Conservation (phyloP, 1,140 invertebrate genomes). For the Drosophila persimilis region DNA sequence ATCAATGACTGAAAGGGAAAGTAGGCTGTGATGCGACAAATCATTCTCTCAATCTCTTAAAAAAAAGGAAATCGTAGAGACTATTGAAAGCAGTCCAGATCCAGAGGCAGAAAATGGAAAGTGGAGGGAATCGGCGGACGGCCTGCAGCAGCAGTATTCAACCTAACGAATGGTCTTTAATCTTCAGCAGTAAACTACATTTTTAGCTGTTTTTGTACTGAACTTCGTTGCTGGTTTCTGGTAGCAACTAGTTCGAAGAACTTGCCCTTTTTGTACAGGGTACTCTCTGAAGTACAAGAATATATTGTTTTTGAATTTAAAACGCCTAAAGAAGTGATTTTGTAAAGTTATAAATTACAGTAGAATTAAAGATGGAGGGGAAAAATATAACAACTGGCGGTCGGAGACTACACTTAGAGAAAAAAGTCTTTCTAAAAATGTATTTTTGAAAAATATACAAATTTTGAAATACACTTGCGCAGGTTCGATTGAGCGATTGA, state of each 20-base stretch:
- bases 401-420: too few relatives aligned
- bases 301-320: background rate
- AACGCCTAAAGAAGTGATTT: too few relatives aligned
- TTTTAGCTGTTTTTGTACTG: background rate
- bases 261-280: background rate
- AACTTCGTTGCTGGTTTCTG: constrained; percentile 1
- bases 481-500: too few relatives aligned
- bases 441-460: too few relatives aligned
- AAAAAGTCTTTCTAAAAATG: too few relatives aligned
- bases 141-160: constrained; percentile 7
- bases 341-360: too few relatives aligned
- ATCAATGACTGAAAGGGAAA: background rate
- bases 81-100: background rate
- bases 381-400: too few relatives aligned
- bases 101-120: constrained; percentile 36
- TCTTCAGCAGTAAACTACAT: constrained; percentile 37
- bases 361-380: too few relatives aligned
- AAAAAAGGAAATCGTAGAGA: background rate
- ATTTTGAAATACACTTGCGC: too few relatives aligned
- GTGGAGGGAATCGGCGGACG: background rate
- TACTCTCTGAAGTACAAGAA: background rate
- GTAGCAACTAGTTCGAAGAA: constrained; percentile 1
- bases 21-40: too few relatives aligned
- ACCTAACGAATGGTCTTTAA: constrained; percentile 65
- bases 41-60: too few relatives aligned